These are phyloP conservation scores for Typhlomys cinereus DNA, from an alignment of 2,113 vertebrate genomes.

Conservation along the genomic window DNA sequence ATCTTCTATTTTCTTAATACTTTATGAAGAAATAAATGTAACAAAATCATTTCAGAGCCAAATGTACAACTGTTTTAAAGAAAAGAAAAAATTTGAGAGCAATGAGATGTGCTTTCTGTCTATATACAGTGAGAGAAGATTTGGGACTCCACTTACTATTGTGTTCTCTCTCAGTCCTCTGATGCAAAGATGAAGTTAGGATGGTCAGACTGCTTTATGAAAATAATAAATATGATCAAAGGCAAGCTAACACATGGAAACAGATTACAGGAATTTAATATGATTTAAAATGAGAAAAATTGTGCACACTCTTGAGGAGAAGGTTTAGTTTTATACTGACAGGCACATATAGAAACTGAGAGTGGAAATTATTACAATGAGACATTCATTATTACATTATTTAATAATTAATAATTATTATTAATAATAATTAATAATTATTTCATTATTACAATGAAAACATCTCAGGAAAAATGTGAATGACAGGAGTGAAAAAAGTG, in stretches of 20 bases:
- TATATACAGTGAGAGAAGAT: not conserved
- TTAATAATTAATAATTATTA: no score
- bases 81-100: not conserved
- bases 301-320: not conserved
- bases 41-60: not conserved
- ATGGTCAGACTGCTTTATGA: slow-evolving; percentile 21
- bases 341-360: not conserved
- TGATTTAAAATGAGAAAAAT: not conserved
- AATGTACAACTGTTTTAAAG: not conserved
- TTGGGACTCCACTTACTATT: not conserved
- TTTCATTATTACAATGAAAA: slow-evolving; percentile 4
- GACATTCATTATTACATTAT: no score
- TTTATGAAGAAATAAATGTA: not conserved
- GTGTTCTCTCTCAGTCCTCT: not conserved
- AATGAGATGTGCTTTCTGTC: not conserved
- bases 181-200: not conserved
- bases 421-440: no score
- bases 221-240: slow-evolving; percentile 42
- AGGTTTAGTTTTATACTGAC: not conserved
- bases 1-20: not conserved
- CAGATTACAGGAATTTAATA: slow-evolving; percentile 14
- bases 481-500: not conserved
- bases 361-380: no score
- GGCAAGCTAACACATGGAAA: slow-evolving; percentile 3
- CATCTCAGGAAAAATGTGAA: not conserved